Percentiles rank a stretch among this genome's conserved stretches.
These are phyloP conservation scores for Eupithecia tripunctaria DNA, from an alignment of 2,888 invertebrate genomes.

Conservation along the genomic window DNA sequence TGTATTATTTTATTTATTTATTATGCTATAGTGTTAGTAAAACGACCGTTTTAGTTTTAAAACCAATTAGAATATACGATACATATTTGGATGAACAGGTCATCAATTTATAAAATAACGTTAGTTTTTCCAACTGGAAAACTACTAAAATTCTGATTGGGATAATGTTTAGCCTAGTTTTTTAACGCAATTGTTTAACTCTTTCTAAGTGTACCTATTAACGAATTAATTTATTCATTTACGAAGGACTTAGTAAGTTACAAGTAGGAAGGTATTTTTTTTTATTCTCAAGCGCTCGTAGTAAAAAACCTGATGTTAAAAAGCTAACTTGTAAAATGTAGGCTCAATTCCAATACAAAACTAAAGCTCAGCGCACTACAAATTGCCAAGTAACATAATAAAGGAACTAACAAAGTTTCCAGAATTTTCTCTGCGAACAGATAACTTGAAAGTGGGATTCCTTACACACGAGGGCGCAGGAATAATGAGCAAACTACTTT, in stretches of 20 bases:
- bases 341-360: not conserved
- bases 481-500: slow-evolving; percentile 76
- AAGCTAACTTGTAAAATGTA: not conserved
- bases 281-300: no score
- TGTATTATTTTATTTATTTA: no score
- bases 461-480: slow-evolving; percentile 71
- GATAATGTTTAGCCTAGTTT: no score
- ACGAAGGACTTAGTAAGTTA: no score
- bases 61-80: no score
- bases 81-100: no score
- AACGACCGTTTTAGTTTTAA: no score
- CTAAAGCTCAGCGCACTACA: not conserved
- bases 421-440: slow-evolving; percentile 29
- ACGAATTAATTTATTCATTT: no score
- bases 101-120: not conserved
- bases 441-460: slow-evolving; percentile 46
- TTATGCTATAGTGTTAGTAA: not conserved
- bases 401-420: slow-evolving; percentile 25
- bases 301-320: no score
- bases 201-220: no score
- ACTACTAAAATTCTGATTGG: not conserved
- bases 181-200: no score
- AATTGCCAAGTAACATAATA: slow-evolving; percentile 14
- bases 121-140: not conserved
- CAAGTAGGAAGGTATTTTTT: no score